These are phyloP conservation scores for Sturnira hondurensis DNA, from an alignment of 2,113 vertebrate species.

Conservation along the genomic window DNA sequence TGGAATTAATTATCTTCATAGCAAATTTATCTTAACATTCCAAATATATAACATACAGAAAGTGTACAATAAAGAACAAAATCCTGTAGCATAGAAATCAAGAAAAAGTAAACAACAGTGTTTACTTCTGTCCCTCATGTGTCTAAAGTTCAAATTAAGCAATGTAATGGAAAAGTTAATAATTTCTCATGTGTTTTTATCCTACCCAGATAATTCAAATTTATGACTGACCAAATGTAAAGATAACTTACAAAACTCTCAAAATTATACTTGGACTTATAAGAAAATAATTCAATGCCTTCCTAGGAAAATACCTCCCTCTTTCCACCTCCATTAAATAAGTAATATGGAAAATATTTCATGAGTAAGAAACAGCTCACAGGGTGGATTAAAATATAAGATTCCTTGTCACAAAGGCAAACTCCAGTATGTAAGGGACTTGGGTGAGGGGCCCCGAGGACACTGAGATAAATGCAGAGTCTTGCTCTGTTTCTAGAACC, in stretches of 20 bases:
- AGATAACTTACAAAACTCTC: conserved; percentile 25
- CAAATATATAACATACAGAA: background rate
- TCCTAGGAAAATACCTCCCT: conserved; percentile 67
- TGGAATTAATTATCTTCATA: background rate
- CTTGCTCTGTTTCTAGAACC: background rate
- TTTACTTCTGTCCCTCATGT: background rate
- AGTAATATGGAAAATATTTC: conserved; percentile 72
- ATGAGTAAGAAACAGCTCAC: conserved; percentile 51
- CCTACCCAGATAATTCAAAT: conserved; percentile 22
- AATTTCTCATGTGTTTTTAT: conserved; percentile 22
- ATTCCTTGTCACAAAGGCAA: conserved; percentile 62
- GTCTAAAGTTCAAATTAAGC: background rate
- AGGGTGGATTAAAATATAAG: conserved; percentile 55
- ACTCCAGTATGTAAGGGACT: conserved; percentile 62
- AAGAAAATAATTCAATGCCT: conserved; percentile 72
- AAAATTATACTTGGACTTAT: conserved; percentile 66
- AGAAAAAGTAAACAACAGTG: background rate
- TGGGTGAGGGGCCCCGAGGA: conserved; percentile 53
- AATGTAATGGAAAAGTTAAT: background rate
- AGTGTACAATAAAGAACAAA: background rate
- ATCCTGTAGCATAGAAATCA: background rate
- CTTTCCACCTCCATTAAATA: conserved; percentile 68
- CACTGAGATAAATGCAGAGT: conserved; percentile 45
- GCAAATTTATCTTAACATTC: background rate
- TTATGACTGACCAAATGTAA: conserved; percentile 23